Percentiles rank a stretch among this genome's conserved stretches.
phyloP scores from a whole-genome alignment of 2,113 vertebrate species.

The Indicator indicator region DNA sequence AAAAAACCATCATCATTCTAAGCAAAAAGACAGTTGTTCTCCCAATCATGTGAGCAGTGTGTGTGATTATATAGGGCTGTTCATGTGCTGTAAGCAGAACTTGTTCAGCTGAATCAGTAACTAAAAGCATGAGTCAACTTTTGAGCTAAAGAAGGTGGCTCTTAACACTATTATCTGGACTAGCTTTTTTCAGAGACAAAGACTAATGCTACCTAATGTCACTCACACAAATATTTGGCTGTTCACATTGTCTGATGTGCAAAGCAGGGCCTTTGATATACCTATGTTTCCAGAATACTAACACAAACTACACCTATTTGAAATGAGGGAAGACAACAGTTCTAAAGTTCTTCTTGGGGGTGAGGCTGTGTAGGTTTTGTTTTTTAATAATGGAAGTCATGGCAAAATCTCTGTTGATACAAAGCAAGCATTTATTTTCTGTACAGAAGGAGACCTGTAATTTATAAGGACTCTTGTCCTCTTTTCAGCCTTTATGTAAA shows the following conservation, averaged over 20 bases:
- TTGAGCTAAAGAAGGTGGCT: constrained; percentile 25
- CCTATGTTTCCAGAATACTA: constrained; percentile 33
- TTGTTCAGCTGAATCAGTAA: constrained; percentile 27
- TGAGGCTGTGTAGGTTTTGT: neutral
- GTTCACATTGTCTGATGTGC: neutral
- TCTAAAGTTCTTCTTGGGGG: neutral
- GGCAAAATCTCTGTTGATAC: neutral
- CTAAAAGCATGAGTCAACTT: constrained; percentile 46
- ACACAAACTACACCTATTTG: neutral
- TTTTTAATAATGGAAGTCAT: neutral
- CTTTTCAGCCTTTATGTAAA: neutral
- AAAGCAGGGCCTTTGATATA: constrained; percentile 16
- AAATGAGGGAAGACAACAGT: neutral
- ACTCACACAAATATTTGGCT: constrained; percentile 43
- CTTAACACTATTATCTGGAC: constrained; percentile 9
- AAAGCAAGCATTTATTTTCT: neutral
- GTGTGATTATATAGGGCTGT: neutral
- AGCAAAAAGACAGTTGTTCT: neutral
- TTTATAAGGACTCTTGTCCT: neutral
- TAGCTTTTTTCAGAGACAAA: constrained; percentile 30
- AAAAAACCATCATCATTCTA: neutral
- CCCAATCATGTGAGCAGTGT: neutral
- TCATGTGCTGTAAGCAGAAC: neutral
- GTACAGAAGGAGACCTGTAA: neutral
- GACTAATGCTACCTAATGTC: constrained; percentile 14